Conservation (phyloP, 37 sponge, comb jelly and placozoan genomes). For the Dysidea cf. avara region DNA sequence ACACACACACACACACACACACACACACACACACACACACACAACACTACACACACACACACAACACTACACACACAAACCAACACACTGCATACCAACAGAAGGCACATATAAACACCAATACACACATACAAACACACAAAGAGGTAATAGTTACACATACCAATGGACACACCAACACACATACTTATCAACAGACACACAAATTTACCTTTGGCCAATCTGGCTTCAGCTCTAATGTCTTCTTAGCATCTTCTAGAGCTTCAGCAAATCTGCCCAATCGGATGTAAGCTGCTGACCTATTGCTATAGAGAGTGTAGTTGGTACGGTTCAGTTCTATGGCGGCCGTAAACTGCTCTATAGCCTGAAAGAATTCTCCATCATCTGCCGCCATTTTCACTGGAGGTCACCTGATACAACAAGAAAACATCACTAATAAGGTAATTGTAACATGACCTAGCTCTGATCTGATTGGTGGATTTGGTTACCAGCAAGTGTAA, state of each 20-base stretch:
- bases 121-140: conserved; percentile 2
- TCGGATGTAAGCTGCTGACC: conserved; percentile 87
- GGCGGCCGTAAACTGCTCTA: conserved; percentile 86
- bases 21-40: conserved; percentile 10
- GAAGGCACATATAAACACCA: not conserved
- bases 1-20: conserved; percentile 18
- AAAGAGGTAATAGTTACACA: not conserved
- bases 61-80: conserved; percentile 5
- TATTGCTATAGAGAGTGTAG: conserved; percentile 82
- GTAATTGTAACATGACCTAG: too few relatives aligned
- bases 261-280: conserved; percentile 73
- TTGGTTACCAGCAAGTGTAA: too few relatives aligned
- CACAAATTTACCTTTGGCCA: conserved; percentile 76
- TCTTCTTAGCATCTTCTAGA: conserved; percentile 87
- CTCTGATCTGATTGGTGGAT: too few relatives aligned
- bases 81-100: not conserved
- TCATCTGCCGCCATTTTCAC: conserved; percentile 43
- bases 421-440: too few relatives aligned
- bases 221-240: conserved; percentile 85
- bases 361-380: conserved; percentile 76
- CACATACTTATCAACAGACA: not conserved
- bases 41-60: conserved; percentile 10
- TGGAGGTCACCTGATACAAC: too few relatives aligned
- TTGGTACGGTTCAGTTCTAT: conserved; percentile 83
- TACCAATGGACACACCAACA: conserved; percentile 2